A percentile compares a stretch with the other conserved stretches of the same genome.
Evolutionary conservation across 2,113 vertebrate species (phyloP).

Genomic region (Galeopterus variegatus): DNA sequence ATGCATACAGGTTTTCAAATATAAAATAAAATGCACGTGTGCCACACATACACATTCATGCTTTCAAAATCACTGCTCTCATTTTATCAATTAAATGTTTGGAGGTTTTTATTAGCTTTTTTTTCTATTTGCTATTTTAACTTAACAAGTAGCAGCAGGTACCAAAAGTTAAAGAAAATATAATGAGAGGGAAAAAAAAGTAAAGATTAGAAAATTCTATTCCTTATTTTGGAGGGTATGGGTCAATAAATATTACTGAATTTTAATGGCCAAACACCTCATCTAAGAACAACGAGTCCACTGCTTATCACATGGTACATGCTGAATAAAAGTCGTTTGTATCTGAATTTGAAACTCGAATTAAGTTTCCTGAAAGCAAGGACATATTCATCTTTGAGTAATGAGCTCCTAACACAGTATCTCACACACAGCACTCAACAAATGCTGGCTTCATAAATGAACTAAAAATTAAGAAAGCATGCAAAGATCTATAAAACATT

Average conservation of each 20-base stretch:
- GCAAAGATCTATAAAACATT: not conserved
- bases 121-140: not conserved
- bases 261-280: not conserved
- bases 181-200: not conserved
- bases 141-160: not conserved
- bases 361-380: conserved; percentile 15
- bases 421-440: not conserved
- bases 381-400: not conserved
- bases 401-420: not conserved
- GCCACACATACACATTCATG: not conserved
- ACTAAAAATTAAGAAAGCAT: not conserved
- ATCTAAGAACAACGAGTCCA: not conserved
- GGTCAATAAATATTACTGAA: not conserved
- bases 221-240: not conserved
- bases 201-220: conserved; percentile 37
- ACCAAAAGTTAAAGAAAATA: conserved; percentile 18
- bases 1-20: not conserved
- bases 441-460: conserved; percentile 3
- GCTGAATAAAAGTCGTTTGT: not conserved
- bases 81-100: conserved; percentile 5
- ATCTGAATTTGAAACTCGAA: conserved; percentile 44
- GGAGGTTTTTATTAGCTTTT: not conserved
- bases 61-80: not conserved
- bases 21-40: not conserved
- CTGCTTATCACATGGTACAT: not conserved